phyloP scores from a whole-genome alignment of 2,888 invertebrate species.

The Cheilosia pagana region DNA sequence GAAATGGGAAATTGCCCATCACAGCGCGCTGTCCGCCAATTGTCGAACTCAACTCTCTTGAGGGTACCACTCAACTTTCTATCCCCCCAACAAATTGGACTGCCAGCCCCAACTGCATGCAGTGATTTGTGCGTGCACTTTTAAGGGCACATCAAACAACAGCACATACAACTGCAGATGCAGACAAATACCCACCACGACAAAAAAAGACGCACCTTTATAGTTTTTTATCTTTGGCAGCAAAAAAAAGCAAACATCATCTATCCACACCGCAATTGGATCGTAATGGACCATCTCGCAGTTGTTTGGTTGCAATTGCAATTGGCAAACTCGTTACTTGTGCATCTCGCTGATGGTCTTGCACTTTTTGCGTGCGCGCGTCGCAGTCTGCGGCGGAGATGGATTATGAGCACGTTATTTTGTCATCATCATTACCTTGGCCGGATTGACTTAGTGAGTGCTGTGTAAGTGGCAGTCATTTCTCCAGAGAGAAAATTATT shows the following conservation, averaged over 20 bases:
- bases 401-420: slow-evolving; percentile 75
- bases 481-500: slow-evolving; percentile 70
- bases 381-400: slow-evolving; percentile 50
- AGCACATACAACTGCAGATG: slow-evolving; percentile 12
- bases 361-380: slow-evolving; percentile 12
- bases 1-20: slow-evolving; percentile 60
- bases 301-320: slow-evolving; percentile 41
- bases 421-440: slow-evolving; percentile 72
- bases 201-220: slow-evolving; percentile 21
- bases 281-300: slow-evolving; percentile 58
- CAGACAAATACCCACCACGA: slow-evolving; percentile 5
- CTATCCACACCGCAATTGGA: slow-evolving; percentile 47
- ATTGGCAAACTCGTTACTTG: slow-evolving; percentile 66
- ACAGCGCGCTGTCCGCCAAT: slow-evolving; percentile 49
- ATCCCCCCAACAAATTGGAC: slow-evolving; percentile 70
- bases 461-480: slow-evolving; percentile 56
- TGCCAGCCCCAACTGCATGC: slow-evolving; percentile 59
- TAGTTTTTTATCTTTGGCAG: slow-evolving; percentile 32
- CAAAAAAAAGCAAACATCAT: slow-evolving; percentile 31
- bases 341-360: slow-evolving; percentile 26
- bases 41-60: slow-evolving; percentile 46
- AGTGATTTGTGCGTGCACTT: slow-evolving; percentile 73
- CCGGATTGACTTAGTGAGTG: slow-evolving; percentile 56
- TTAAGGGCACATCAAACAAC: slow-evolving; percentile 64
- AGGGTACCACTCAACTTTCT: slow-evolving; percentile 69